Evolutionary conservation across 2,113 vertebrate species (phyloP), one percentile per base, ranked within the genome.

Genomic region (Chloroceryle aenea): DNA sequence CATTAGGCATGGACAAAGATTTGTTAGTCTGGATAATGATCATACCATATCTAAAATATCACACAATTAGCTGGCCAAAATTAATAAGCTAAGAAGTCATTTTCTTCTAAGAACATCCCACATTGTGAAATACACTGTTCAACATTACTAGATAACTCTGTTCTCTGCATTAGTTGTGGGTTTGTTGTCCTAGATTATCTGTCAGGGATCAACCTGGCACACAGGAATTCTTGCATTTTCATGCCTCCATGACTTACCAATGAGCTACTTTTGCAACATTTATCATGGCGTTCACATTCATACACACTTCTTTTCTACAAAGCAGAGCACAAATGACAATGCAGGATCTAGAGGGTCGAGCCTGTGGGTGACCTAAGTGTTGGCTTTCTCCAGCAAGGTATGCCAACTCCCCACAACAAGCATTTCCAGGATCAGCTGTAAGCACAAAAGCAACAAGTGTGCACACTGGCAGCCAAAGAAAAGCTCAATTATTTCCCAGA

Each of bases 371-470:
- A 53, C 19, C 29, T 9, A 36, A 15, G 25, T 16, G 20, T 34
- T 2, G 1, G 30, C 20, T 68, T 17, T 2, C 34, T 80, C 45
- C 42, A 53, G 14, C 32, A 75, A 26, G 30, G 26, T 9, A 32
- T 0, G 0, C 4, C 32, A 82, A 2, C 20, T 68, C 15, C 18
- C 9, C 29, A 40, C 4, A 1, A 10, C 43, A 78, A 77, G n/a
- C 7, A 30, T 27, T 66, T 83, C 48, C 36, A 52, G 27, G 19
- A 58, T 62, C 52, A 63, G 17, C 7, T 63, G 32, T 19, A 63
- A 78, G 23, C 32, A 71, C 5, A 30, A 40, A 22, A 63, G 14
- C 22, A 80, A 19, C 11, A 74, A 79, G 9, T 1, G 8, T 34
- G 59, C 58, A 76, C 4, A 47, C 16, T 36, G 55, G 9, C 22